Evolutionary conservation across 2,113 vertebrate species (phyloP), one percentile per base, ranked within the genome.

Genomic region (Archilochus colubris): DNA sequence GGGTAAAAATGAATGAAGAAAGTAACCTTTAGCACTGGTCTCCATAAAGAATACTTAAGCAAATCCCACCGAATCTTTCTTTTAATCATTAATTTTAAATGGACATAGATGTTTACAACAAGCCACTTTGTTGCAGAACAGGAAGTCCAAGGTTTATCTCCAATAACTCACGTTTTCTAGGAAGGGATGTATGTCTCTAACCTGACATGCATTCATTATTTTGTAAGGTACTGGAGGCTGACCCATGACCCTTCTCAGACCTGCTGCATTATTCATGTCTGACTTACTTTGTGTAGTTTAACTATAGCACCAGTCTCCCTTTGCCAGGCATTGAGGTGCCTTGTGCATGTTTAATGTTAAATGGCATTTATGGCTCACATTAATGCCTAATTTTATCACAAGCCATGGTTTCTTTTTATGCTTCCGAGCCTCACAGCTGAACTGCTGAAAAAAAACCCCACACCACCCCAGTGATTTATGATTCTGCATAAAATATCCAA

Each of bases 171-270:
- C 86, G 50, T 91, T 97, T 86, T 91, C 94, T 92, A 68, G 88
- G 96, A 97, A 93, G 96, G 97, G 95, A 97, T 97, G 93, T 94
- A 95, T 97, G 97, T 95, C 86, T 95, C 93, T 54, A 97, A 86
- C 93, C 96, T 95, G 96, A 93, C 80, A 93, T 96, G 97, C 97
- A 98, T 98, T 97, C 93, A 97, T 98, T 98, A 98, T 98, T 97
- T 96, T 96, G 94, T 86, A 86, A 97, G 97, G 95, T 96, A 96
- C 90, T 79, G 93, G 91, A 78, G 92, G 63, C 91, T 96, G 98
- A 98, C 97, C 97, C 69, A 21, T 98, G 97, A 98, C 98, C 98
- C 91, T 73, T 51, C 91, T 95, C 95, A 91, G 97, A 95, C 95
- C 95, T 82, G 89, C 93, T 89, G 97, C 96, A 98, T 98, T 98